Conservation (phyloP, 2,888 invertebrate species). For the Frankliniella fusca region DNA sequence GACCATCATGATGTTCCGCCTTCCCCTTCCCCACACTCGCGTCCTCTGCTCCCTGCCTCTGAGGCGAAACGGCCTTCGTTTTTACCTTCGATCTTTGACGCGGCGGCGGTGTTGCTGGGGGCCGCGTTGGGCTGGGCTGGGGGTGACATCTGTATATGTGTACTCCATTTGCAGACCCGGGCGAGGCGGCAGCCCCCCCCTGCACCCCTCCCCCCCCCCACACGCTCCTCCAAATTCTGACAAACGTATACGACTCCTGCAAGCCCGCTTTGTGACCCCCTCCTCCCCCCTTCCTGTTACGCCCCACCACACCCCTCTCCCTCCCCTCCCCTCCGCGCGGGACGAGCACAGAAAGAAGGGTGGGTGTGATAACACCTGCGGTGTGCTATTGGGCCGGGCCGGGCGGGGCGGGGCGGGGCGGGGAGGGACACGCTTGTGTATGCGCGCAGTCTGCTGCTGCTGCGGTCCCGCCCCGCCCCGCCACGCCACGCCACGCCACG, state of each 20-base stretch:
- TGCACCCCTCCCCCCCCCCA: too few relatives aligned
- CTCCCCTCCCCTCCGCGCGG: too few relatives aligned
- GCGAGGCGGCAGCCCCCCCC: background rate
- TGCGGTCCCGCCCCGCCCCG: too few relatives aligned
- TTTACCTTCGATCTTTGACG: too few relatives aligned
- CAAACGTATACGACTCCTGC: background rate
- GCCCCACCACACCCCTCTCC: background rate
- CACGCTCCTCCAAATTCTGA: background rate
- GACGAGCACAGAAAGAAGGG: too few relatives aligned
- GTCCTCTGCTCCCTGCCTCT: background rate
- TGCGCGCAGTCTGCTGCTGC: too few relatives aligned
- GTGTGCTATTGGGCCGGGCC: background rate
- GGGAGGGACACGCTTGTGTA: too few relatives aligned
- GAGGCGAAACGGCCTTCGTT: background rate
- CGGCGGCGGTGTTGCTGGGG: background rate
- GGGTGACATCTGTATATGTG: constrained; percentile 20
- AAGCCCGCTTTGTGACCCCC: background rate
- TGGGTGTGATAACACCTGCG: background rate
- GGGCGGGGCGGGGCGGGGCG: too few relatives aligned
- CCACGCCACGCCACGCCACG: too few relatives aligned
- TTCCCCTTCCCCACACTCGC: background rate
- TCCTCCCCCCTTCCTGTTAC: background rate
- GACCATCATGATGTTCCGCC: too few relatives aligned
- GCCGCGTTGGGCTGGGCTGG: background rate
- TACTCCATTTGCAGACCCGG: background rate